These are phyloP conservation scores for Clistopyga incitator DNA, from an alignment of 2,888 invertebrate species.

Conservation along the genomic window DNA sequence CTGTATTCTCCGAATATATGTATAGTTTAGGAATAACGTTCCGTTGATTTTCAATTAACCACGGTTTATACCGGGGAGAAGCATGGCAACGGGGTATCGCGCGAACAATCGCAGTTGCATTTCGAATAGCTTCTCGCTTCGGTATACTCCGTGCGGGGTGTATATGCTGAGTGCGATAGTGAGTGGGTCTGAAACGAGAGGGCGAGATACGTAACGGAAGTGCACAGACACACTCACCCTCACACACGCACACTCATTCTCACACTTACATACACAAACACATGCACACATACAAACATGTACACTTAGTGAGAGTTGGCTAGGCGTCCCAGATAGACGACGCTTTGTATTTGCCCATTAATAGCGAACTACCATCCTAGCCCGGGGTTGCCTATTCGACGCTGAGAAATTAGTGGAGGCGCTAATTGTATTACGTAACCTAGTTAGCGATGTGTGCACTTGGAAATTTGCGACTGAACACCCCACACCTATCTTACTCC, in stretches of 20 bases:
- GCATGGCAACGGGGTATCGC: slow-evolving; percentile 47
- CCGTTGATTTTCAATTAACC: slow-evolving; percentile 65
- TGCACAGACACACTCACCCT: slow-evolving; percentile 33
- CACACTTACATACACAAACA: slow-evolving; percentile 7
- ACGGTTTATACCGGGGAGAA: slow-evolving; percentile 46
- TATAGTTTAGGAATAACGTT: slow-evolving; percentile 49
- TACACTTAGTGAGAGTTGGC: slow-evolving; percentile 54
- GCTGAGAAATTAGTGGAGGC: slow-evolving; percentile 82
- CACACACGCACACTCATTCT: neutral
- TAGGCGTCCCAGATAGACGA: slow-evolving; percentile 64
- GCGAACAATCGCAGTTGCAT: slow-evolving; percentile 63
- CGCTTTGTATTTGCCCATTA: slow-evolving; percentile 68
- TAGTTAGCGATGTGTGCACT: slow-evolving; percentile 79
- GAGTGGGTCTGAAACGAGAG: slow-evolving; percentile 46
- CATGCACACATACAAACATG: neutral
- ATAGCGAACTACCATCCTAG: slow-evolving; percentile 80
- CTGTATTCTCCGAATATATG: slow-evolving; percentile 10
- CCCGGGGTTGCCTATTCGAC: slow-evolving; percentile 76
- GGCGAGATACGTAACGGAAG: slow-evolving; percentile 53
- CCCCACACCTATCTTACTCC: slow-evolving; percentile 35
- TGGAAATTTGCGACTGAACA: slow-evolving; percentile 73
- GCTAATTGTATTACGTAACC: slow-evolving; percentile 82
- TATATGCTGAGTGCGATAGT: slow-evolving; percentile 45
- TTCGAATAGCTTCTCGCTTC: slow-evolving; percentile 56
- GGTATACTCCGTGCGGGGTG: slow-evolving; percentile 13